Percentiles rank a stretch among this genome's conserved stretches.
Evolutionary conservation across 2,797 vertebrate genomes (phyloP).

Genomic region (Furcifer pardalis): DNA sequence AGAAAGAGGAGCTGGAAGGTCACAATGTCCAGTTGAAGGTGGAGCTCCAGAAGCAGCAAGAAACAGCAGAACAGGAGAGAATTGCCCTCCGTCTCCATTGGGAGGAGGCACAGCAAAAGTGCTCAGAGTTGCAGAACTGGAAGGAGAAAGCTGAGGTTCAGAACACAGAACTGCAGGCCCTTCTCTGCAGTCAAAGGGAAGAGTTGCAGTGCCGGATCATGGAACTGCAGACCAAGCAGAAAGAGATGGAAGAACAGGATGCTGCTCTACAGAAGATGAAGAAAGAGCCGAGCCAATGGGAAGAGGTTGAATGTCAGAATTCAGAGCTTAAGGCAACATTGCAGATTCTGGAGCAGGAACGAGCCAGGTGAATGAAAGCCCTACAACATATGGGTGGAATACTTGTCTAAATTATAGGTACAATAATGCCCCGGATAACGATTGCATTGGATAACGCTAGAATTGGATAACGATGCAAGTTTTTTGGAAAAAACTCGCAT

Average conservation of each 20-base stretch:
- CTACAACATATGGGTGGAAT: background rate
- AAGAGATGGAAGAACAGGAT: slow-evolving; percentile 4
- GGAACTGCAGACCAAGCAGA: background rate
- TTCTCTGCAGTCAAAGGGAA: slow-evolving; percentile 25
- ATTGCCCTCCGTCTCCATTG: background rate
- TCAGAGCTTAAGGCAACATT: slow-evolving; percentile 32
- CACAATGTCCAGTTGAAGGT: slow-evolving; percentile 11
- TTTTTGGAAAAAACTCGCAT: too few species aligned
- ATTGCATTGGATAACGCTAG: too few species aligned
- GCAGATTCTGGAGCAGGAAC: slow-evolving; percentile 32
- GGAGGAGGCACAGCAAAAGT: slow-evolving; percentile 3
- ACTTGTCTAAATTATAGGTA: background rate
- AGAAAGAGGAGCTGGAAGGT: slow-evolving; percentile 6
- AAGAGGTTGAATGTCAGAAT: background rate
- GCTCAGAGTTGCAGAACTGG: slow-evolving; percentile 1
- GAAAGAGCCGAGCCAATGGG: background rate
- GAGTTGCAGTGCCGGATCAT: background rate
- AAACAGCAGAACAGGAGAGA: background rate
- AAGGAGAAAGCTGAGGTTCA: slow-evolving; percentile 12
- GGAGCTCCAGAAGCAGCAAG: background rate
- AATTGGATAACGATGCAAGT: too few species aligned
- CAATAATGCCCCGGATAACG: too few species aligned
- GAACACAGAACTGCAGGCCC: slow-evolving; percentile 37
- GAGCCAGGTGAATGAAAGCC: slow-evolving; percentile 44
- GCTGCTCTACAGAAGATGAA: slow-evolving; percentile 4